These are phyloP conservation scores for Cranoglanis bouderius DNA, from an alignment of 2,113 vertebrate genomes.

Conservation along the genomic window DNA sequence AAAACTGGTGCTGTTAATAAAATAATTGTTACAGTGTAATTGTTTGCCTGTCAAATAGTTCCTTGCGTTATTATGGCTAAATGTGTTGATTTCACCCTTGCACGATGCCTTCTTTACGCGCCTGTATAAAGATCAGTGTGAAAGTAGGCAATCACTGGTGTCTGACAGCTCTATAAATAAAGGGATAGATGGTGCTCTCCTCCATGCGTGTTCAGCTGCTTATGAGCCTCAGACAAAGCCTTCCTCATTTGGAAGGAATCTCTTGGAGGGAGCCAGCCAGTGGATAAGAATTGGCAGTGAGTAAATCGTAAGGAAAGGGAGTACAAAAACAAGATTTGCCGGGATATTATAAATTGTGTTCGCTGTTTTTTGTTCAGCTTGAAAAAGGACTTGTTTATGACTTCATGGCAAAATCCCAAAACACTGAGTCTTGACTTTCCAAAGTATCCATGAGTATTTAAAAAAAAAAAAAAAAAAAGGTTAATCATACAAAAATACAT, in stretches of 20 bases:
- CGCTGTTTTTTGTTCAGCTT: too few species aligned
- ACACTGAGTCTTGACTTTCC: too few species aligned
- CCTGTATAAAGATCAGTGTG: neutral
- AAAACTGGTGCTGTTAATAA: slow-evolving; percentile 17
- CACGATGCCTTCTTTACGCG: neutral
- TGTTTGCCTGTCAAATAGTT: neutral
- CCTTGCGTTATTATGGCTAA: neutral
- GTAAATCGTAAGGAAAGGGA: too few species aligned
- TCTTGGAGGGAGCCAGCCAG: neutral
- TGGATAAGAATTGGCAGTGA: too few species aligned
- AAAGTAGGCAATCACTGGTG: neutral
- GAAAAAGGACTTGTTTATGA: too few species aligned
- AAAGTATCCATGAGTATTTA: neutral
- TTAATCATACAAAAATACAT: neutral
- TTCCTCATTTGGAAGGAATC: neutral
- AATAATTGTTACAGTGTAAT: neutral
- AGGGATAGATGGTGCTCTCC: neutral
- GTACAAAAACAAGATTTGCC: too few species aligned
- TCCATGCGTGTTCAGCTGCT: neutral
- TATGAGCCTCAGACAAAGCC: neutral
- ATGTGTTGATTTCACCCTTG: neutral
- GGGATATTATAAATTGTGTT: too few species aligned
- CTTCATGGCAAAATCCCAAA: too few species aligned
- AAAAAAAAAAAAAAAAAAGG: neutral
- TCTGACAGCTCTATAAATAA: neutral